Evolutionary conservation across 2,888 invertebrate species (phyloP).

Genomic region (Clistopyga incitator): DNA sequence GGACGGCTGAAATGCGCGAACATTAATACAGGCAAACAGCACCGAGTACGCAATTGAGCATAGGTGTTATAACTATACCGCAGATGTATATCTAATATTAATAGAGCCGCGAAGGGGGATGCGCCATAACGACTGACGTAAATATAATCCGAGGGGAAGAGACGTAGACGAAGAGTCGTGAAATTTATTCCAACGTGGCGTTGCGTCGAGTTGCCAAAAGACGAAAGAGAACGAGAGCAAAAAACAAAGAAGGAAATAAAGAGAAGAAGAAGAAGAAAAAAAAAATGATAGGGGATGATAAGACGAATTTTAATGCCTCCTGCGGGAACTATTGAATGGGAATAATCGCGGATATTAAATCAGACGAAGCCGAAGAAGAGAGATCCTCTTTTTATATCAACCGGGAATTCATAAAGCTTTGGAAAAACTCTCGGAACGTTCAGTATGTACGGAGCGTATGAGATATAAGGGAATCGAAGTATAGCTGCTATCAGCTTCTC

Average conservation of each 20-base stretch:
- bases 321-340: slow-evolving; percentile 32
- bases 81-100: slow-evolving; percentile 55
- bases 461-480: slow-evolving; percentile 56
- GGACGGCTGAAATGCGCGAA: slow-evolving; percentile 47
- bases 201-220: slow-evolving; percentile 51
- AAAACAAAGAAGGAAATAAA: too few relatives aligned
- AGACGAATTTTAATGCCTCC: slow-evolving; percentile 58
- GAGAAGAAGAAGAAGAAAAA: background rate
- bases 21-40: slow-evolving; percentile 62
- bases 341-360: slow-evolving; percentile 61
- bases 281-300: slow-evolving; percentile 14
- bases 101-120: slow-evolving; percentile 46
- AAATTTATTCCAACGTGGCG: slow-evolving; percentile 57
- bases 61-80: slow-evolving; percentile 24
- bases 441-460: slow-evolving; percentile 33
- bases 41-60: slow-evolving; percentile 29
- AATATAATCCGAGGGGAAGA: slow-evolving; percentile 52
- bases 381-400: slow-evolving; percentile 19
- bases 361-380: slow-evolving; percentile 30
- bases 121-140: slow-evolving; percentile 55
- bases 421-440: slow-evolving; percentile 38
- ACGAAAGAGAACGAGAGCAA: slow-evolving; percentile 12
- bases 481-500: slow-evolving; percentile 45
- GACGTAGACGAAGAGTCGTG: slow-evolving; percentile 20
- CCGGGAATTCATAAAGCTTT: slow-evolving; percentile 46